Evolutionary conservation across 2,113 vertebrate species (phyloP), one percentile per base, ranked within the genome.

Genomic region (Phainopepla nitens): DNA sequence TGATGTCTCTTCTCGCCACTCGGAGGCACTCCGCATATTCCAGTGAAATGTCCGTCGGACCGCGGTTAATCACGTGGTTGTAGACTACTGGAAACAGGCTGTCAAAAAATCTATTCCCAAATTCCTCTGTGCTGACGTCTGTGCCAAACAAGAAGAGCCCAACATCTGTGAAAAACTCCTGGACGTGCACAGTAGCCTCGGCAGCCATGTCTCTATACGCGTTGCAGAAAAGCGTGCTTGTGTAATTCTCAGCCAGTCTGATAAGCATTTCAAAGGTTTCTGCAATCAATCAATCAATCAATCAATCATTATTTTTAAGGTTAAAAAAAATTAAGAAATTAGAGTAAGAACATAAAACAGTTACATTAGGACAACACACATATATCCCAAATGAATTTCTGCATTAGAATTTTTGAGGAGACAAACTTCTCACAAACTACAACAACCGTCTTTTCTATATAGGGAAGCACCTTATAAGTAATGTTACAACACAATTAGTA

Each of bases 111-210:
- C 98, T 98, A 47, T 98, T 98, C 24, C 99, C 97, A n/a, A 97
- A 96, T 75, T 98, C 98, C 54, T 98, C 98, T 5, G 98, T 92
- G 81, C 89, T 97, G 69, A 98, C 11, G 6, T 99, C 98, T 3
- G 98, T 97, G 9, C 99, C 99, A 97, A 99, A 97, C 57, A 99
- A 54, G 83, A 99, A 99, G 69, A 99, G 98, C 44, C 98, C 96
- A 5, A 98, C 89, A 21, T 99, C 98, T 0, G 98, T 98, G 94
- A 99, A 99, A 94, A 99, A 97, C 76, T 99, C 99, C 66, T 86
- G 97, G 60, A 99, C 80, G 0, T 68, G 82, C 36, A 91, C 85
- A 6, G 87, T 56, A 5, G 98, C 98, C 70, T 98, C 98, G 24
- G 95, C 91, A 36, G 98, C 98, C 97, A 99, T 97, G 83, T 87